Evolutionary conservation across 2,113 vertebrate species (phyloP).

Genomic region (Labeo rohita): DNA sequence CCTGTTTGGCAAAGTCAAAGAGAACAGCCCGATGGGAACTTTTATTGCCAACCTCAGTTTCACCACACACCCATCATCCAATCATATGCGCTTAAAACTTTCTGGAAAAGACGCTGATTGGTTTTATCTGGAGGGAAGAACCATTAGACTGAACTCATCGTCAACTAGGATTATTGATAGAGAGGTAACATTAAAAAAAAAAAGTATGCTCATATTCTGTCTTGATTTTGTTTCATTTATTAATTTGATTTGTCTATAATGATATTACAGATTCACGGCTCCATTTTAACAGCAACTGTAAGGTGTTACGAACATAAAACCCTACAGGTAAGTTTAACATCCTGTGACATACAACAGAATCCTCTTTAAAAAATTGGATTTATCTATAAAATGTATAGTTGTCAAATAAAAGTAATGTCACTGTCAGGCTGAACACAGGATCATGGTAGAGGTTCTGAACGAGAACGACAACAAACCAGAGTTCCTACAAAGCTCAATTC

Average conservation of each 20-base stretch:
- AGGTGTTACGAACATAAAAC: slow-evolving; percentile 69
- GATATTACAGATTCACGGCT: slow-evolving; percentile 64
- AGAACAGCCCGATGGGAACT: slow-evolving; percentile 81
- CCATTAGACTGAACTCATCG: slow-evolving; percentile 79
- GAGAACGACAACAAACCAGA: slow-evolving; percentile 81
- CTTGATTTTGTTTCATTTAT: background rate
- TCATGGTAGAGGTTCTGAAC: slow-evolving; percentile 80
- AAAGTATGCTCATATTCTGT: background rate
- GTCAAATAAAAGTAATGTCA: slow-evolving; percentile 1
- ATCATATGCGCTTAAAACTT: slow-evolving; percentile 72
- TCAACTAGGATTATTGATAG: slow-evolving; percentile 75
- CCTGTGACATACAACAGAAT: background rate
- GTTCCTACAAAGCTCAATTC: slow-evolving; percentile 72
- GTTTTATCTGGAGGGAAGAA: slow-evolving; percentile 81
- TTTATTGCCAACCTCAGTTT: slow-evolving; percentile 74
- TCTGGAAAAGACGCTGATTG: slow-evolving; percentile 78
- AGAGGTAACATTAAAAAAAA: slow-evolving; percentile 73
- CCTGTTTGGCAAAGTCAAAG: slow-evolving; percentile 74
- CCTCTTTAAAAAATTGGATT: background rate
- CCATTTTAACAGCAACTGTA: slow-evolving; percentile 70
- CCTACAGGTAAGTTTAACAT: slow-evolving; percentile 65
- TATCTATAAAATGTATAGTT: background rate
- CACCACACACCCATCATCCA: slow-evolving; percentile 58
- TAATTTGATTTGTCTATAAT: background rate
- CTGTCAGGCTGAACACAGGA: slow-evolving; percentile 71